Evolutionary conservation across 2,888 invertebrate genomes (phyloP), one percentile per base, ranked within the genome.

Genomic region (Dichetophora obliterata): DNA sequence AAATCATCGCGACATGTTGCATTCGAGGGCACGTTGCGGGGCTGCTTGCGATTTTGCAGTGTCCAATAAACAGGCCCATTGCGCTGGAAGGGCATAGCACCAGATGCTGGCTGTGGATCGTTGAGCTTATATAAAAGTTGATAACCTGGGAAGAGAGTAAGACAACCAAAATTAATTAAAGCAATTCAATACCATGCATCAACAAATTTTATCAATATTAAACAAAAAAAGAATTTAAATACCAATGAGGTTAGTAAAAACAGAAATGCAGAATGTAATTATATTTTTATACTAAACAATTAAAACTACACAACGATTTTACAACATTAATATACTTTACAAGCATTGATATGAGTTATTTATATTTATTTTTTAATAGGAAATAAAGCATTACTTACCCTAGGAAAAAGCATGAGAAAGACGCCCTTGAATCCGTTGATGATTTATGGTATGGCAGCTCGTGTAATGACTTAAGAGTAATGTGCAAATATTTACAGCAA

Each of bases 41-140:
- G 80, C 71, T 87, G 88, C 76, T 88, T 86, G 24, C 87, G 85
- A 79, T 82, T 88, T 81, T 92, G 92, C 80, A 92, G 90, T 19
- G 92, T 92, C 92, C 92, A 92, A 85, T 91, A 92, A 81, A 91
- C 90, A 11, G 91, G 89, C 87, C 87, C 90, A 89, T 82, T 90
- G 84, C 87, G 86, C 82, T 88, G 86, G 76, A 89, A 89, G 75
- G 87, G 85, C 81, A 89, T 81, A 75, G 79, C 81, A 78, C 78
- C 82, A 73, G 80, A 75, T 48, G 78, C 61, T 27, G 81, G 80
- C 74, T 78, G 83, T 48, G 78, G 76, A 77, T 79, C 79, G 81
- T 82, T 83, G 82, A 84, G 83, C 81, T 86, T 88, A 88, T 90
- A 91, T 90, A 92, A 92, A 92, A 91, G 92, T 92, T 92, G 92